Evolutionary conservation across 2,113 vertebrate species (phyloP).

Genomic region (rat (Rattus norvegicus)): DNA sequence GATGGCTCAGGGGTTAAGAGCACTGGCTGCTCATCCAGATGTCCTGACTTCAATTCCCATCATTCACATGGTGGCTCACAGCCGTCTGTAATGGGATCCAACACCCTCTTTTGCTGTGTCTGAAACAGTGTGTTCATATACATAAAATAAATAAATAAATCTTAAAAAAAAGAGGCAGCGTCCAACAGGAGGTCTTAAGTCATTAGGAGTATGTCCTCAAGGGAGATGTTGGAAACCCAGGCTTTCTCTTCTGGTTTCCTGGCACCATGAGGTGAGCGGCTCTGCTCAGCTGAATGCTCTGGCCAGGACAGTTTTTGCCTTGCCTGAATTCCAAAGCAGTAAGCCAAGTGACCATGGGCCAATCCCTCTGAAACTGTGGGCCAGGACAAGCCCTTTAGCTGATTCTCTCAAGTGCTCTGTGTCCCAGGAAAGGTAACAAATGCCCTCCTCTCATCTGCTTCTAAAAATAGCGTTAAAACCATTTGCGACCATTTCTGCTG

Average conservation of each 20-base stretch:
- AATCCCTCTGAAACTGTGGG: background rate
- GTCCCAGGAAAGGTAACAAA: background rate
- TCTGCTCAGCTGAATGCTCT: too few relatives aligned
- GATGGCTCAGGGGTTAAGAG: too few relatives aligned
- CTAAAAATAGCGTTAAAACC: background rate
- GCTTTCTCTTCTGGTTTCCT: background rate
- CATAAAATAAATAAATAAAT: too few relatives aligned
- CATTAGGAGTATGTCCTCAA: background rate
- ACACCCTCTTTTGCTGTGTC: too few relatives aligned
- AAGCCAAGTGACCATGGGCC: background rate
- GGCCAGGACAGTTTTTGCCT: too few relatives aligned
- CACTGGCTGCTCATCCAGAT: too few relatives aligned
- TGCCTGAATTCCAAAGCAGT: background rate
- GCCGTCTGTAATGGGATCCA: too few relatives aligned
- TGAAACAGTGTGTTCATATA: too few relatives aligned
- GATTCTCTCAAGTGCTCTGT: background rate
- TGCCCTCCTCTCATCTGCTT: background rate
- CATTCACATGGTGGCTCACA: too few relatives aligned
- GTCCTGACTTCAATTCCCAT: too few relatives aligned
- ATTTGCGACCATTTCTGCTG: accelerated
- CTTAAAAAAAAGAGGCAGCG: too few relatives aligned
- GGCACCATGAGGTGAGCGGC: background rate
- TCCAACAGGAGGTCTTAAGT: background rate
- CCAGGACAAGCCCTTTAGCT: background rate
- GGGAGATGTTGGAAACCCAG: background rate